These are phyloP conservation scores for Pyrgus malvae DNA, from an alignment of 2,888 invertebrate species.

Conservation along the genomic window DNA sequence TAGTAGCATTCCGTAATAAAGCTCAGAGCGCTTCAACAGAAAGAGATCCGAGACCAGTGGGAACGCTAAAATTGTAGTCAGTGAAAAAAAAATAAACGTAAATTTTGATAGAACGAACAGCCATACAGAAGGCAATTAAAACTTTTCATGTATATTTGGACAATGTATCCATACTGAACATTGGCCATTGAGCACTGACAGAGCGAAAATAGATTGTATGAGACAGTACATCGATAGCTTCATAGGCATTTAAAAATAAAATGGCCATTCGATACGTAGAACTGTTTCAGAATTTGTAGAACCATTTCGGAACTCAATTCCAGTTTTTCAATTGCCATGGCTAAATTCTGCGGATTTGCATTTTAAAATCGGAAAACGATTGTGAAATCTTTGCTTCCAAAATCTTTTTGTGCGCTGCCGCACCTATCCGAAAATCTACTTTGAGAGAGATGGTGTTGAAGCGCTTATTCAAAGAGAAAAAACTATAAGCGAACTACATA, in stretches of 20 bases:
- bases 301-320: slow-evolving; percentile 23
- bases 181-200: slow-evolving; percentile 27
- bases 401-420: slow-evolving; percentile 6
- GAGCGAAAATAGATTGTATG: slow-evolving; percentile 27
- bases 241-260: slow-evolving; percentile 29
- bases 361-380: slow-evolving; percentile 25
- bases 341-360: slow-evolving; percentile 26
- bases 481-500: too few species aligned
- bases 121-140: slow-evolving; percentile 14
- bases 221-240: slow-evolving; percentile 28
- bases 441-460: neutral
- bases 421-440: slow-evolving; percentile 1
- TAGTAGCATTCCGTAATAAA: too few species aligned
- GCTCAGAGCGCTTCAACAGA: too few species aligned
- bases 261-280: slow-evolving; percentile 24
- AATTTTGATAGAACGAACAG: slow-evolving; percentile 1
- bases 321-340: slow-evolving; percentile 26
- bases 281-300: slow-evolving; percentile 27
- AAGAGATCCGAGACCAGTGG: too few species aligned
- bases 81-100: slow-evolving; percentile 1
- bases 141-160: slow-evolving; percentile 25
- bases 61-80: too few species aligned
- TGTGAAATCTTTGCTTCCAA: slow-evolving; percentile 18
- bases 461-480: neutral
- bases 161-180: slow-evolving; percentile 17